Conservation (phyloP, 1,140 invertebrate species). For the Conopomorpha cramerella region DNA sequence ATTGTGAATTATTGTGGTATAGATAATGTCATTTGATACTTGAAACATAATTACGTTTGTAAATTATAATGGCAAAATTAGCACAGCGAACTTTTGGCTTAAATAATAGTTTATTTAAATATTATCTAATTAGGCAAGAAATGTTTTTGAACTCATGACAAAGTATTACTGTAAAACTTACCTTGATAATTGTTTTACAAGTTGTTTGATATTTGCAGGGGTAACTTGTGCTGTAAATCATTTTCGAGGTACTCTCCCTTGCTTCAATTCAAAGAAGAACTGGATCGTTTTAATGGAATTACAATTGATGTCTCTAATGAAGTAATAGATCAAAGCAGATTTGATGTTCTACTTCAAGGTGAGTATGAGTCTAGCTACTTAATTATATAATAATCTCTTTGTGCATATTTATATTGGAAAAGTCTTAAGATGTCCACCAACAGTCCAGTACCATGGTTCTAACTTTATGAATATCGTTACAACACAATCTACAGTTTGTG, state of each 20-base stretch:
- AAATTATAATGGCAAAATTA: too few species aligned
- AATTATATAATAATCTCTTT: too few species aligned
- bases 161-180: neutral
- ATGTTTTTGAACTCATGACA: neutral
- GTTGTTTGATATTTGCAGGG: neutral
- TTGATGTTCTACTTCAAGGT: conserved; percentile 61
- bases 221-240: neutral
- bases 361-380: conserved; percentile 4
- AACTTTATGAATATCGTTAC: too few species aligned
- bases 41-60: too few species aligned
- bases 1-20: too few species aligned
- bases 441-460: neutral
- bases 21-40: too few species aligned
- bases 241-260: conserved; percentile 4
- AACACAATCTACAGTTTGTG: too few species aligned
- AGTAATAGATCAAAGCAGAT: conserved; percentile 41
- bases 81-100: too few species aligned
- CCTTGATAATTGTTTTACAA: neutral
- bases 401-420: neutral
- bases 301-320: conserved; percentile 62
- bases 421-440: neutral
- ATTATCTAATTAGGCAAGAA: neutral
- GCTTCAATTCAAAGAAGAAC: conserved; percentile 48
- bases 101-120: neutral
- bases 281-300: conserved; percentile 66